Percentiles rank a stretch among this genome's conserved stretches.
phyloP scores from a whole-genome alignment of 2,113 vertebrate genomes.

The Genyomyrus donnyi region DNA sequence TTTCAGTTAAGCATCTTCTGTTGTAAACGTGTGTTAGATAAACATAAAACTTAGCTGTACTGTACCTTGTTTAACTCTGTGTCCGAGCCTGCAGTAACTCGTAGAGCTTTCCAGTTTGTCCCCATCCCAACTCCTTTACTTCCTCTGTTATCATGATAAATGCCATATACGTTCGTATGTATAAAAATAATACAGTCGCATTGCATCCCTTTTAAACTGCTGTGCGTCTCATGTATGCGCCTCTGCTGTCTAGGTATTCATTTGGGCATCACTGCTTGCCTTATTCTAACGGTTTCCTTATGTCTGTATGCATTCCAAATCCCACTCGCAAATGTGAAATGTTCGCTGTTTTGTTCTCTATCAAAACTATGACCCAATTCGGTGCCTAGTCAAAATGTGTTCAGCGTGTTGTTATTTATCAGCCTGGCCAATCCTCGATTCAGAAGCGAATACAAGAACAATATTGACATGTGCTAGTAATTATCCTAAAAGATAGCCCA shows the following conservation, averaged over 20 bases:
- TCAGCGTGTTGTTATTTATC: not conserved
- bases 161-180: not conserved
- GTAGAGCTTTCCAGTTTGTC: not conserved
- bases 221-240: not conserved
- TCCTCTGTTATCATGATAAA: not conserved
- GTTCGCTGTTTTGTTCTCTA: not conserved
- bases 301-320: not conserved
- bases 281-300: not conserved
- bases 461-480: not conserved
- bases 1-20: too few species aligned
- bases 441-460: not conserved
- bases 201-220: not conserved
- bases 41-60: not conserved
- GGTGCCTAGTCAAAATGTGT: not conserved
- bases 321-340: not conserved
- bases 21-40: not conserved
- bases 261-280: not conserved
- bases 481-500: not conserved
- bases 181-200: not conserved
- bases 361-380: not conserved
- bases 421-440: not conserved
- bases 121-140: not conserved
- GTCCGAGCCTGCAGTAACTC: not conserved
- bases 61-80: not conserved
- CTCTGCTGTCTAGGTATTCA: not conserved